Conservation (phyloP, 2,113 vertebrate genomes). For the Anoplopoma fimbria region DNA sequence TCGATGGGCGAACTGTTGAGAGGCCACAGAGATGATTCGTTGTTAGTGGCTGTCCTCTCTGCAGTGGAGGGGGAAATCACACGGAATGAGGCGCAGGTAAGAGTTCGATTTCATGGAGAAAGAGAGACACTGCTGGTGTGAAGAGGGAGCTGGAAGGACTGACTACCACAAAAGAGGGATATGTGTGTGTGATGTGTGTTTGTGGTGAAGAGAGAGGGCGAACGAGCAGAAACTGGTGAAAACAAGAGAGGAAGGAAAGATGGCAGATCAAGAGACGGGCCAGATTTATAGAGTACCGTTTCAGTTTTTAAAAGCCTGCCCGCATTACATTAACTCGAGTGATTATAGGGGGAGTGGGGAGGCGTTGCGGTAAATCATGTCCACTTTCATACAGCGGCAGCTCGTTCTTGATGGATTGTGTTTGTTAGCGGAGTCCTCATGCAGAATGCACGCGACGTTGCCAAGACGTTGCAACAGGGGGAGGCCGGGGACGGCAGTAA, state of each 20-base stretch:
- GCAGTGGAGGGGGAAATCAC: constrained; percentile 21
- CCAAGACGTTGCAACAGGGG: constrained; percentile 5
- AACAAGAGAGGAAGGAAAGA: constrained; percentile 47
- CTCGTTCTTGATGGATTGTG: constrained; percentile 76
- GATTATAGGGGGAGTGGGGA: constrained; percentile 71
- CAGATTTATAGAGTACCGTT: constrained; percentile 78
- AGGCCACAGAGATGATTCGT: constrained; percentile 51
- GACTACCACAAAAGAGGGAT: background rate
- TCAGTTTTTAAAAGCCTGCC: constrained; percentile 81
- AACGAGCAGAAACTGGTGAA: constrained; percentile 22
- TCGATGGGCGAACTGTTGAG: constrained; percentile 45
- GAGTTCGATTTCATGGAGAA: constrained; percentile 24
- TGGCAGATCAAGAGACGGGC: constrained; percentile 63
- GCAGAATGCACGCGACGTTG: constrained; percentile 36
- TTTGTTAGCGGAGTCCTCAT: constrained; percentile 62
- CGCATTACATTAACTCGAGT: constrained; percentile 78
- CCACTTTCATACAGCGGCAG: constrained; percentile 72
- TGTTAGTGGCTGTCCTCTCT: constrained; percentile 36
- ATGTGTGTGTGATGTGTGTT: constrained; percentile 9
- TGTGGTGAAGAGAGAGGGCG: constrained; percentile 8
- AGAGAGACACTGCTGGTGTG: constrained; percentile 23
- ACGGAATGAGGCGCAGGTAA: constrained; percentile 31
- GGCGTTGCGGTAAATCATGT: constrained; percentile 78
- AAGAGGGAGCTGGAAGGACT: constrained; percentile 37
- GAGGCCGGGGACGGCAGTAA: background rate